phyloP scores from a whole-genome alignment of 2,888 invertebrate species.

The Sesia bembeciformis region DNA sequence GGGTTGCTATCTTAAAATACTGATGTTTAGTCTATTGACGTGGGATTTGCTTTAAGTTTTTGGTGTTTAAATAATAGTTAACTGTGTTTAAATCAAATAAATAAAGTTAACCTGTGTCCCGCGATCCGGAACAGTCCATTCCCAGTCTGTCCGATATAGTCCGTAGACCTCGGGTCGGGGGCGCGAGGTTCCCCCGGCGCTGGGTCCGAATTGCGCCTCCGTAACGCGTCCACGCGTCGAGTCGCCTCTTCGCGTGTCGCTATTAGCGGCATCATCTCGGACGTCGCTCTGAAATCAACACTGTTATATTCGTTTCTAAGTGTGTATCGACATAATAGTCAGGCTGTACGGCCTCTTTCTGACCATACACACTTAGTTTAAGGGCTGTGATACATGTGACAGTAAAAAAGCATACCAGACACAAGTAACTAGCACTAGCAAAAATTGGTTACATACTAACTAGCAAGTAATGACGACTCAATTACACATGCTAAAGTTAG shows the following conservation, averaged over 20 bases:
- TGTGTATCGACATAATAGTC: no score
- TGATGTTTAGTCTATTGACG: not conserved
- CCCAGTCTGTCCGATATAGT: slow-evolving; percentile 70
- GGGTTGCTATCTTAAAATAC: not conserved
- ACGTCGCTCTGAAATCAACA: slow-evolving; percentile 22
- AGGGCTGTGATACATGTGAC: no score
- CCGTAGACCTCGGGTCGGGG: slow-evolving; percentile 63
- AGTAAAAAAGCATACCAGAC: no score
- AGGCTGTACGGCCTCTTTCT: no score
- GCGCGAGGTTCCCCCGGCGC: slow-evolving; percentile 50
- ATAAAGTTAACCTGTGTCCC: slow-evolving; percentile 77
- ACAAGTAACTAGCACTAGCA: no score
- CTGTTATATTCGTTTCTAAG: no score
- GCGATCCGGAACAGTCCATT: slow-evolving; percentile 83
- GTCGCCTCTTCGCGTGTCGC: slow-evolving; percentile 25
- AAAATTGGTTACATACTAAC: no score
- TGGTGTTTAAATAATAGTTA: not conserved
- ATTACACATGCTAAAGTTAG: no score
- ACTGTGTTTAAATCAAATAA: not conserved
- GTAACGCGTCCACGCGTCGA: slow-evolving; percentile 68
- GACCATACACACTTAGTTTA: no score
- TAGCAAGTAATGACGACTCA: no score
- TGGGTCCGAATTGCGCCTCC: slow-evolving; percentile 84
- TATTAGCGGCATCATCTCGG: slow-evolving; percentile 31
- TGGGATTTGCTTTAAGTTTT: not conserved